Evolutionary conservation across 2,797 vertebrate genomes (phyloP), one percentile per base, ranked within the genome.

Genomic region (Argya squamiceps): DNA sequence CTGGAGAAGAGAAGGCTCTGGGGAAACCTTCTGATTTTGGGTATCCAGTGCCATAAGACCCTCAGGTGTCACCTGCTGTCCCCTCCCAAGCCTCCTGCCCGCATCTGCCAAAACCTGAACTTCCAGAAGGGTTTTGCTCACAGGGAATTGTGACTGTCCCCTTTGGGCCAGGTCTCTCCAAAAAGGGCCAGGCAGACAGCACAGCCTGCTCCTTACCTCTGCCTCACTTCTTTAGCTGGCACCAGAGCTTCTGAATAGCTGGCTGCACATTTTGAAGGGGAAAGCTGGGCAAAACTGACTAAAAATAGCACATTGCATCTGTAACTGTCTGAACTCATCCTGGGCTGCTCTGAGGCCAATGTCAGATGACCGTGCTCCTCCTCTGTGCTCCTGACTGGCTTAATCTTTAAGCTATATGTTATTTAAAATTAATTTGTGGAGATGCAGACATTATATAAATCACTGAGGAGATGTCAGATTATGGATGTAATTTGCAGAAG

Each of bases 401-500:
- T 94, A 83, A 80, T 91, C 87, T 84, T 60, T 64, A 67, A 91
- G 30, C 82, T 91, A 43, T 63, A 44, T 8, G 17, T 84, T 78
- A 75, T 89, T 91, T 92, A 24, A 89, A 93, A 92, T 94, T 20
- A 50, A 88, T 91, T 95, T 88, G 26, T 24, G 26, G 79, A 65
- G 60, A 77, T 78, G 58, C 58, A 84, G 73, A 24, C 36, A 24
- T 95, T 75, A 23, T 17, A 44, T 81, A 89, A 95, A 78, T 88
- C 79, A n/a, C 58, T 24, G 87, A 71, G 84, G 62, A 78, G n/a
- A 88, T 56, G 55, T 23, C 76, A 86, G 84, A 83, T 95, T 89
- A 59, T 10, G 32, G 32, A 5, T 73, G 79, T 71, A 24, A 84
- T 96, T 92, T 95, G 81, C 73, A 50, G 39, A 87, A 93, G 87